Evolutionary conservation across 2,113 vertebrate genomes (phyloP).

Genomic region (Tapirus terrestris): DNA sequence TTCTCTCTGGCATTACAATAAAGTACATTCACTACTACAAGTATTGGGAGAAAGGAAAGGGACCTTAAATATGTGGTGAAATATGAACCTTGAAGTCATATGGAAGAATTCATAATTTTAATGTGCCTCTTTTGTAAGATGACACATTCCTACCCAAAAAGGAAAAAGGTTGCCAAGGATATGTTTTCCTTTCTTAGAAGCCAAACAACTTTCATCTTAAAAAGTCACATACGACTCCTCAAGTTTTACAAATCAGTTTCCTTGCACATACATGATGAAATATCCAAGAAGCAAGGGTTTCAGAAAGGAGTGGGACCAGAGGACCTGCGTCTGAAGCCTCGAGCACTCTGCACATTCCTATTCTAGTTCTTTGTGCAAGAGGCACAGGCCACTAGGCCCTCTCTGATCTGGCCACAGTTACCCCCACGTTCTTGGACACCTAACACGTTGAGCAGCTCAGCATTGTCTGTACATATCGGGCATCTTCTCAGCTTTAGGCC

Average conservation of each 20-base stretch:
- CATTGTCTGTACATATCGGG: accelerated
- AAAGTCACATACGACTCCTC: not conserved
- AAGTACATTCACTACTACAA: not conserved
- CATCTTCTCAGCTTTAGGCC: not conserved
- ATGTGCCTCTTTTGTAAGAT: not conserved
- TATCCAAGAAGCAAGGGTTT: not conserved
- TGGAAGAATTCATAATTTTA: not conserved
- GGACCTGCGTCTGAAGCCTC: not conserved
- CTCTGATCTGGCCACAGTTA: not conserved
- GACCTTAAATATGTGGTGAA: not conserved
- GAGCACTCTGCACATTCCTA: no score
- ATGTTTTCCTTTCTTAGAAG: not conserved
- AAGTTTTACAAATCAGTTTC: not conserved
- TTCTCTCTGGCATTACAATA: not conserved
- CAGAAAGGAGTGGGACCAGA: not conserved
- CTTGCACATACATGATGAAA: not conserved
- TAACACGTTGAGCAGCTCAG: not conserved
- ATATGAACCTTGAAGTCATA: not conserved
- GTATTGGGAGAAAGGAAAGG: not conserved
- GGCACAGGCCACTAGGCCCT: not conserved
- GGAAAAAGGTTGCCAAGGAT: not conserved
- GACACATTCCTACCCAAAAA: not conserved
- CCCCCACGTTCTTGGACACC: not conserved
- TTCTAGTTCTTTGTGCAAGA: not conserved
- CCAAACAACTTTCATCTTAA: not conserved